These are phyloP conservation scores for Clarias platycephalus DNA, from an alignment of 2,797 vertebrate species.

Conservation along the genomic window DNA sequence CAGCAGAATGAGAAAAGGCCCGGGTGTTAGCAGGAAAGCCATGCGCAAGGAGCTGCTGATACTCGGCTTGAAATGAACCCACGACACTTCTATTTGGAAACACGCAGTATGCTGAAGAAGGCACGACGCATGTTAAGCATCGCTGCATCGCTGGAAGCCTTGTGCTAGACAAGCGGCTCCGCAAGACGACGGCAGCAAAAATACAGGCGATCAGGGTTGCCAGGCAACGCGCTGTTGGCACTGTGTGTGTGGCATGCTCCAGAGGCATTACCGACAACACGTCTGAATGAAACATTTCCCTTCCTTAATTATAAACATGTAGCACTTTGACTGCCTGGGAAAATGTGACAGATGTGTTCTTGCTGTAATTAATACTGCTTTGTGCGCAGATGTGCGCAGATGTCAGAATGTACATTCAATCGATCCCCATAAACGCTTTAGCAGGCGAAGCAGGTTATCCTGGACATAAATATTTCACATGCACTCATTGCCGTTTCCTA, in stretches of 20 bases:
- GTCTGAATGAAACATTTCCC: conserved; percentile 54
- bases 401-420: not conserved
- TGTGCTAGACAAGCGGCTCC: conserved; percentile 25
- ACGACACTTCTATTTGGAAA: not conserved
- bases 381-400: conserved; percentile 48
- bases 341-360: conserved; percentile 31
- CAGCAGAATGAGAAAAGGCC: conserved; percentile 22
- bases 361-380: conserved; percentile 35
- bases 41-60: not conserved
- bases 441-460: not conserved
- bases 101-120: conserved; percentile 7
- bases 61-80: not conserved
- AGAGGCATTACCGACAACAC: conserved; percentile 58
- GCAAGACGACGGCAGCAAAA: conserved; percentile 60
- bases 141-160: conserved; percentile 20
- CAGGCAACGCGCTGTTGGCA: conserved; percentile 78
- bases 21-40: conserved; percentile 15
- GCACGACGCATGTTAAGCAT: conserved; percentile 11
- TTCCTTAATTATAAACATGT: conserved; percentile 44
- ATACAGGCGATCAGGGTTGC: conserved; percentile 66
- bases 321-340: conserved; percentile 24
- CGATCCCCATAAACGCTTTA: conserved; percentile 4
- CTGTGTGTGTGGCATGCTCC: conserved; percentile 59
- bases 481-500: not conserved
- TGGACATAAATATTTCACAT: conserved; percentile 7